A percentile compares a stretch with the other conserved stretches of the same genome.
Conservation (phyloP, 1,140 invertebrate species). For the Brachionus koreanus region DNA sequence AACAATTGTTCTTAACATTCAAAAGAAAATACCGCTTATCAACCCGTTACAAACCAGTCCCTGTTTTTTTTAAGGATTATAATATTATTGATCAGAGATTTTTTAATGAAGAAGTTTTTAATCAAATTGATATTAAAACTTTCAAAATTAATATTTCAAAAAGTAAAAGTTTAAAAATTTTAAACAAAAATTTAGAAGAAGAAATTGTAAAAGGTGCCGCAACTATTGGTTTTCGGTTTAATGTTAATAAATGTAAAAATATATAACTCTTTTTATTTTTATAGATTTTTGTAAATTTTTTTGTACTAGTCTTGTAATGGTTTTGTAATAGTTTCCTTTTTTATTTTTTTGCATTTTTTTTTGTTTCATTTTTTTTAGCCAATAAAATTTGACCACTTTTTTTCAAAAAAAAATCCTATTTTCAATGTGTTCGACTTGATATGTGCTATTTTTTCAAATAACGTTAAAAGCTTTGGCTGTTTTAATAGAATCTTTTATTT, state of each 20-base stretch:
- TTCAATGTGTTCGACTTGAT: too few relatives aligned
- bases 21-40: neutral
- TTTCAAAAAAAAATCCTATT: too few relatives aligned
- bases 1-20: neutral
- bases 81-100: too few relatives aligned
- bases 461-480: too few relatives aligned
- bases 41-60: neutral
- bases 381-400: too few relatives aligned
- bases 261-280: neutral
- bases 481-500: too few relatives aligned
- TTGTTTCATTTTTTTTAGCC: neutral
- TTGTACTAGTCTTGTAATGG: neutral
- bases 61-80: neutral
- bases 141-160: neutral
- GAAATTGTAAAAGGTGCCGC: too few relatives aligned
- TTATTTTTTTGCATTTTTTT: neutral
- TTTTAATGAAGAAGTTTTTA: neutral
- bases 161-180: neutral
- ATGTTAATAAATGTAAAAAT: too few relatives aligned
- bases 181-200: neutral
- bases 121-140: conserved; percentile 1
- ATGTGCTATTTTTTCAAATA: too few relatives aligned
- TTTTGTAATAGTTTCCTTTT: neutral
- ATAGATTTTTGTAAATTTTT: neutral
- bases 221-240: too few relatives aligned